Base-by-base conservation (phyloP, 2,797 vertebrate genomes). In the Glossophaga mutica region DNA sequence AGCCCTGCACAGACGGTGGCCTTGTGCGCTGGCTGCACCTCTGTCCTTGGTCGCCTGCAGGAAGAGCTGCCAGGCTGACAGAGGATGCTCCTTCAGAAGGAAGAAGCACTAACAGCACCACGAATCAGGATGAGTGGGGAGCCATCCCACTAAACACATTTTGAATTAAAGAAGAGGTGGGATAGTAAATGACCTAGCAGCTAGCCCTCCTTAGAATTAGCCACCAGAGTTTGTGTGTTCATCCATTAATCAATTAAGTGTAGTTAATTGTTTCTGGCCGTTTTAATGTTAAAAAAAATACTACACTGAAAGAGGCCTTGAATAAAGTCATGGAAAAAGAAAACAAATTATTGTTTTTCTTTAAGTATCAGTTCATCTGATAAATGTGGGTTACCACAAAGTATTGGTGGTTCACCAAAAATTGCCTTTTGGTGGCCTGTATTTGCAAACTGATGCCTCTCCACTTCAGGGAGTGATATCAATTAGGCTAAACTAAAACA, bases 271-370 rank as follows among this genome's bases (percentile, higher is more conserved):
- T 52, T 85, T 91, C 77, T 93, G 90, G 65, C 39, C 46, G 32
- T 65, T 93, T 96, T 81, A 90, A 82, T 87, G 50, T 93, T 95
- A 32, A 74, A 83, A 74, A 83, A 71, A 52, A 78, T 79, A 39
- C 16, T 88, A 24, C 44, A 70, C 70, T 44, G 57, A 68, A 77
- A 81, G 74, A 92, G 26, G 32, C 34, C 34, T 76, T 65, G 83
- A 91, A 67, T 90, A 95, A 94, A 95, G 67, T 96, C 76, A 93
- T 91, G 91, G 94, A 94, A 96, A 96, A 96, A 92, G 59, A 91
- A 90, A 96, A 48, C 67, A 96, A 97, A 92, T 42, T 48, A 37
- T 32, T 95, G 74, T 88, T 96, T 96, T 94, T 93, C 62, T 74
- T 87, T 93, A 92, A 92, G 89, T 93, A 62, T 97, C 87, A 91